These are phyloP conservation scores for Sciurus niger DNA, from an alignment of 2,113 vertebrate genomes.

Conservation along the genomic window DNA sequence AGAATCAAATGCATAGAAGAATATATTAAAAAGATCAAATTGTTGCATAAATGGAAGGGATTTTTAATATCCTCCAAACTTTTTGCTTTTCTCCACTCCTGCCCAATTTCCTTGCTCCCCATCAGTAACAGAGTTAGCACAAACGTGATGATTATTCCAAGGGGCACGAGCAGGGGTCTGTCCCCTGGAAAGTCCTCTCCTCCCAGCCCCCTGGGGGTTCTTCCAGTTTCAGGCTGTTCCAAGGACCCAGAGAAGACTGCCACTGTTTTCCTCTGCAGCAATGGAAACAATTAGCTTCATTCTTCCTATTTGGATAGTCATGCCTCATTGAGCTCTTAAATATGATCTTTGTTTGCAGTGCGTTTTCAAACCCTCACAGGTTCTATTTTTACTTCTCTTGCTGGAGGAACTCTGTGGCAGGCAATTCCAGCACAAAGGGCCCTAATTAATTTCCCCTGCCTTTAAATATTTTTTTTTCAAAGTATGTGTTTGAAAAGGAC, in stretches of 20 bases:
- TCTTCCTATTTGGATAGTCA: conserved; percentile 57
- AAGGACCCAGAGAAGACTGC: background rate
- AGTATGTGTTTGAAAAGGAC: conserved; percentile 73
- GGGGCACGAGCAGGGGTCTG: background rate
- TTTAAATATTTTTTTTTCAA: conserved; percentile 77
- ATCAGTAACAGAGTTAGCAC: background rate
- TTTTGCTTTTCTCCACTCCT: background rate
- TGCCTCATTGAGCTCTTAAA: conserved; percentile 55
- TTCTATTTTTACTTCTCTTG: conserved; percentile 75
- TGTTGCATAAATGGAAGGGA: background rate
- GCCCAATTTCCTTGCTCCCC: background rate
- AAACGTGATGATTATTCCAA: conserved; percentile 33
- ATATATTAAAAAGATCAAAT: background rate
- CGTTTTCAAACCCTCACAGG: conserved; percentile 55
- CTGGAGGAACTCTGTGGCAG: conserved; percentile 40
- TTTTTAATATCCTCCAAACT: background rate
- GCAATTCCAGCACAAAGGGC: conserved; percentile 51
- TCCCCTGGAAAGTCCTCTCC: conserved; percentile 9
- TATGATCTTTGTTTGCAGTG: conserved; percentile 56
- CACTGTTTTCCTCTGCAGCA: background rate
- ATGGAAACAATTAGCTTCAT: conserved; percentile 61
- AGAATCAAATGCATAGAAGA: background rate
- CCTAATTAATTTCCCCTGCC: conserved; percentile 74
- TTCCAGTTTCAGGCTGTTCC: conserved; percentile 29
- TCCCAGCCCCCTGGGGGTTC: background rate